phyloP scores from a whole-genome alignment of 1,140 invertebrate genomes.

The Aphelinus atriplicis region DNA sequence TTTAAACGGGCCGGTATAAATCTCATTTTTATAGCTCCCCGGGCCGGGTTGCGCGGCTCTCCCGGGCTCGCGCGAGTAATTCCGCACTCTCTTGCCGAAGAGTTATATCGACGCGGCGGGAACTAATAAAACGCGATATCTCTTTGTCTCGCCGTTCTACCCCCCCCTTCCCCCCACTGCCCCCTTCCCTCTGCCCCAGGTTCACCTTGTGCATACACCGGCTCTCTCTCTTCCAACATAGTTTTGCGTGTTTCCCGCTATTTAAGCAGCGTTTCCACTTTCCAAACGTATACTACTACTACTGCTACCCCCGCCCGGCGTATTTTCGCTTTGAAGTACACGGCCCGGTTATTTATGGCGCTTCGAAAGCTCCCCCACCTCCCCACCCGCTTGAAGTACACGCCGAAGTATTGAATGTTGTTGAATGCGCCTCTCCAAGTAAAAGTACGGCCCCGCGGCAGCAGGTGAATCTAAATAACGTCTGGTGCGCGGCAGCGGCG shows the following conservation, averaged over 20 bases:
- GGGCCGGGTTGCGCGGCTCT: too few species aligned
- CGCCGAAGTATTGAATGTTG: too few species aligned
- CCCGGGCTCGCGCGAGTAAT: constrained; percentile 9
- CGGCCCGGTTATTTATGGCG: too few species aligned
- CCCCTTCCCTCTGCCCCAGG: constrained; percentile 21
- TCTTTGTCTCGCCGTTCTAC: constrained; percentile 15
- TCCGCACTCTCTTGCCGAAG: constrained; percentile 25
- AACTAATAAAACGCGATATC: constrained; percentile 28
- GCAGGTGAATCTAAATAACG: too few species aligned
- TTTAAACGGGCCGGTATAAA: constrained; percentile 31
- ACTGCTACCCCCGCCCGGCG: too few species aligned
- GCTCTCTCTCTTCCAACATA: background rate
- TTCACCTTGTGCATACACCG: background rate
- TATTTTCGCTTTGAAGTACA: too few species aligned
- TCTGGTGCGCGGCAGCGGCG: too few species aligned
- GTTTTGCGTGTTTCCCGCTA: background rate
- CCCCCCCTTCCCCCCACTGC: background rate
- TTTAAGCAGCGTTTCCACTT: constrained; percentile 18
- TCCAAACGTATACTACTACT: background rate
- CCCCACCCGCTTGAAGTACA: too few species aligned
- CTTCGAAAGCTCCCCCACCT: too few species aligned
- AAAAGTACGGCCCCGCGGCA: too few species aligned
- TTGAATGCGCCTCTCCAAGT: too few species aligned
- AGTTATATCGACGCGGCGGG: constrained; percentile 24
- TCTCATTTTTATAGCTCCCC: constrained; percentile 34